Conservation (phyloP, 92 coral and sea anemone species). For the Paragorgia papillata region DNA sequence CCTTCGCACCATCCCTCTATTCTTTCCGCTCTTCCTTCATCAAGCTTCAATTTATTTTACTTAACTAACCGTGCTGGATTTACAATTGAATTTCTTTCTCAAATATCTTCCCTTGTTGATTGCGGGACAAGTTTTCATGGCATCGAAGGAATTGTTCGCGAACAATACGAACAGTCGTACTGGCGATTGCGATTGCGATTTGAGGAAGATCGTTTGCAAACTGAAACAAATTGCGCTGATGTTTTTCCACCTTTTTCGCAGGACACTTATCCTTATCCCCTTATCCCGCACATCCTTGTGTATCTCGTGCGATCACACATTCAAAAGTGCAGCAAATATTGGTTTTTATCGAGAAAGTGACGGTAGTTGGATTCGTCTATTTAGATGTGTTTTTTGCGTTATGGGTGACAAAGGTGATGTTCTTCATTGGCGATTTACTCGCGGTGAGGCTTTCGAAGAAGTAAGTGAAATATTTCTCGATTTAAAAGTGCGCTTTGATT, state of each 20-base stretch:
- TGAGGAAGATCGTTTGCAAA: no score
- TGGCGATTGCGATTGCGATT: background rate
- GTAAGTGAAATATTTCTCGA: no score
- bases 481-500: no score
- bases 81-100: no score
- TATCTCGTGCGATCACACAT: slow-evolving; percentile 54
- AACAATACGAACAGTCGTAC: slow-evolving; percentile 16
- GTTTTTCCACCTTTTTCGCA: slow-evolving; percentile 3
- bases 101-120: no score
- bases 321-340: slow-evolving; percentile 50
- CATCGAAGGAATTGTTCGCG: no score
- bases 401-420: slow-evolving; percentile 8
- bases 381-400: slow-evolving; percentile 22
- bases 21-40: no score
- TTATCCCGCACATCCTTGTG: slow-evolving; percentile 17
- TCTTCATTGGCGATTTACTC: no score
- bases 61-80: no score
- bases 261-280: slow-evolving; percentile 3
- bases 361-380: slow-evolving; percentile 29
- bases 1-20: slow-evolving; percentile 54
- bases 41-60: no score
- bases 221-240: background rate
- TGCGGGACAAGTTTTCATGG: no score
- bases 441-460: no score
- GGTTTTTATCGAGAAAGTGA: slow-evolving; percentile 37